Evolutionary conservation across 1,140 invertebrate genomes (phyloP).

Genomic region (Heliothis virescens): DNA sequence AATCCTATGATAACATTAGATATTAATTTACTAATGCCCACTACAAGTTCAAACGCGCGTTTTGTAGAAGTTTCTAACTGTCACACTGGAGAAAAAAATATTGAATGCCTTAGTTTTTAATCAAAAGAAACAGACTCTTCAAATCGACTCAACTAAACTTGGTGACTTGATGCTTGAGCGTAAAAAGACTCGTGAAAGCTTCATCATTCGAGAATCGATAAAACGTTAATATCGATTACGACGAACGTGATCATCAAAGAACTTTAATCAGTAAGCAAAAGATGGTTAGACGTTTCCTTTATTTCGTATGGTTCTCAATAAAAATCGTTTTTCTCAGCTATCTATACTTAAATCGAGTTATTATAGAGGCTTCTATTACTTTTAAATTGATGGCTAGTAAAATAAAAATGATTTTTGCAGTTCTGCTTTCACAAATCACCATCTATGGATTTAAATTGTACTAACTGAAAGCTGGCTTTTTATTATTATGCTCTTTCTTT

Average conservation of each 20-base stretch:
- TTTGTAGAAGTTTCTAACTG: too few relatives aligned
- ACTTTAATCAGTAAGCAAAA: background rate
- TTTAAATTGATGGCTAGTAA: conserved; percentile 46
- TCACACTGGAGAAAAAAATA: too few relatives aligned
- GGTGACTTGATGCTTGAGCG: too few relatives aligned
- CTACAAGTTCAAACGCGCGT: too few relatives aligned
- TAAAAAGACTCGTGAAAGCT: background rate
- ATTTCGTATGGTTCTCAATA: background rate
- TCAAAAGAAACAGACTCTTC: too few relatives aligned
- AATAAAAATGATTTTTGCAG: conserved; percentile 36
- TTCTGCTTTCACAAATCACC: conserved; percentile 25
- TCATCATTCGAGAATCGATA: background rate
- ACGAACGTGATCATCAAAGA: too few relatives aligned
- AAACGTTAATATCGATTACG: background rate
- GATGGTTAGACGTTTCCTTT: background rate
- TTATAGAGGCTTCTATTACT: conserved; percentile 21
- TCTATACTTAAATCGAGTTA: conserved; percentile 21
- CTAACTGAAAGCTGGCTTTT: background rate
- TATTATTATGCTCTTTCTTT: background rate
- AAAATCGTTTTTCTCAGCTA: conserved; percentile 11
- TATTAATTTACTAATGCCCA: too few relatives aligned
- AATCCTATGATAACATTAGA: too few relatives aligned
- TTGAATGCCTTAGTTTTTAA: too few relatives aligned
- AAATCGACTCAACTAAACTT: too few relatives aligned
- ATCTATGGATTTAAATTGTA: background rate